These are phyloP conservation scores for Conger conger DNA, from an alignment of 2,113 vertebrate species.

Conservation along the genomic window DNA sequence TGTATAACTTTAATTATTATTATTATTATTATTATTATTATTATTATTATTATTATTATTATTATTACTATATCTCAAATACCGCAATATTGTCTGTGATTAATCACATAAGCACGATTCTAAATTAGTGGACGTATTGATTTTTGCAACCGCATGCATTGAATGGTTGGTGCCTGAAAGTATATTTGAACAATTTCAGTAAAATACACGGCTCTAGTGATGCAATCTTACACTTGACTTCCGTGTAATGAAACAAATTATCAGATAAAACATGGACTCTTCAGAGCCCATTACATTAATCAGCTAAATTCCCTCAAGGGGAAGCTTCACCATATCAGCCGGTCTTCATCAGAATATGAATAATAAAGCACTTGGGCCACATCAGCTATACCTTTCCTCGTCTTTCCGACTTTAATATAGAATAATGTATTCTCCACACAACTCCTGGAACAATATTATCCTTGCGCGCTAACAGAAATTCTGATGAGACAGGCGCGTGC, in stretches of 20 bases:
- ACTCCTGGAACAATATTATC: conserved; percentile 81
- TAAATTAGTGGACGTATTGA: background rate
- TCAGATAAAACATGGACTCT: conserved; percentile 89
- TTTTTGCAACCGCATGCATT: background rate
- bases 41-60: background rate
- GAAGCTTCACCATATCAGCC: conserved; percentile 71
- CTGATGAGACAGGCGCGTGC: conserved; percentile 67
- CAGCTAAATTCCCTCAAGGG: conserved; percentile 84
- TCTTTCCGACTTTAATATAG: conserved; percentile 74
- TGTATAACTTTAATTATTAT: too few relatives aligned
- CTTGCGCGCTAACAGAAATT: conserved; percentile 61
- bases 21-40: too few relatives aligned
- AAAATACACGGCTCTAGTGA: conserved; percentile 75
- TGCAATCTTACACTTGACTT: conserved; percentile 86
- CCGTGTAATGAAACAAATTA: conserved; percentile 90
- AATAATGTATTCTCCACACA: conserved; percentile 83
- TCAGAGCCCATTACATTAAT: conserved; percentile 90
- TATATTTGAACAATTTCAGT: conserved; percentile 62
- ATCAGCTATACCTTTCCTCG: conserved; percentile 62
- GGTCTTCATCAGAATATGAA: conserved; percentile 81
- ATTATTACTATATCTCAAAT: background rate
- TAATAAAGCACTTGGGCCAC: conserved; percentile 88
- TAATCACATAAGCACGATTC: background rate
- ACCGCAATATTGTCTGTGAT: background rate
- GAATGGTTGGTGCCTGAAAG: conserved; percentile 8